Percentiles rank a stretch among this genome's conserved stretches.
These are phyloP conservation scores for Polydrusus tereticollis DNA, from an alignment of 2,888 invertebrate genomes.

Conservation along the genomic window DNA sequence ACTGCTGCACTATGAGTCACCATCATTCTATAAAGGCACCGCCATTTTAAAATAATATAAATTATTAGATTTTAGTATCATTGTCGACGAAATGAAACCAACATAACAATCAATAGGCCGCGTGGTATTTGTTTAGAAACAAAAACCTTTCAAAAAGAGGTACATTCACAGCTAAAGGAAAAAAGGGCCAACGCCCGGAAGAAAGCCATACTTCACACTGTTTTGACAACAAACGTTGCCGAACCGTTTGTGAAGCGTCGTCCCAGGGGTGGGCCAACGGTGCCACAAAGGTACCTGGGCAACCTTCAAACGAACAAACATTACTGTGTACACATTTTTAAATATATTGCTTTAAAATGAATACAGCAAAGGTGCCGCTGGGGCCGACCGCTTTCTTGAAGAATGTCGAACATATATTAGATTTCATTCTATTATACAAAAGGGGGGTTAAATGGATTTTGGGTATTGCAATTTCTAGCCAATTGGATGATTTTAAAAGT, in stretches of 20 bases:
- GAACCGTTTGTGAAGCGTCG: conserved; percentile 58
- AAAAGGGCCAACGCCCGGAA: conserved; percentile 53
- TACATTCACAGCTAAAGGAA: background rate
- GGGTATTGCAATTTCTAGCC: conserved; percentile 50
- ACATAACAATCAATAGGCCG: background rate
- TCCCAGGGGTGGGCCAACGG: conserved; percentile 60
- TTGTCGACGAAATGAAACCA: background rate
- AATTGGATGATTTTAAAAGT: conserved; percentile 46
- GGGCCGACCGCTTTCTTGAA: conserved; percentile 32
- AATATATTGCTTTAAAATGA: conserved; percentile 63
- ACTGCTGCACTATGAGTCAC: no score
- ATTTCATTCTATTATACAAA: conserved; percentile 37
- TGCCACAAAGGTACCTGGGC: conserved; percentile 59
- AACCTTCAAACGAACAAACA: conserved; percentile 62
- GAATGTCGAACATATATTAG: conserved; percentile 43
- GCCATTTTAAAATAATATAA: no score
- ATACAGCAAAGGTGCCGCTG: conserved; percentile 58
- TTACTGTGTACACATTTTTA: conserved; percentile 65
- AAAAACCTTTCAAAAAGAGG: conserved; percentile 8
- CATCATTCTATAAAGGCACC: no score
- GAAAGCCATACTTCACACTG: conserved; percentile 58
- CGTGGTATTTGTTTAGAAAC: conserved; percentile 20
- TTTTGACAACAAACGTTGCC: conserved; percentile 58
- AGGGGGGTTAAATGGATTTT: conserved; percentile 42
- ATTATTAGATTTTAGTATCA: no score